phyloP scores from a whole-genome alignment of 2,113 vertebrate genomes.

The Otocyon megalotis region DNA sequence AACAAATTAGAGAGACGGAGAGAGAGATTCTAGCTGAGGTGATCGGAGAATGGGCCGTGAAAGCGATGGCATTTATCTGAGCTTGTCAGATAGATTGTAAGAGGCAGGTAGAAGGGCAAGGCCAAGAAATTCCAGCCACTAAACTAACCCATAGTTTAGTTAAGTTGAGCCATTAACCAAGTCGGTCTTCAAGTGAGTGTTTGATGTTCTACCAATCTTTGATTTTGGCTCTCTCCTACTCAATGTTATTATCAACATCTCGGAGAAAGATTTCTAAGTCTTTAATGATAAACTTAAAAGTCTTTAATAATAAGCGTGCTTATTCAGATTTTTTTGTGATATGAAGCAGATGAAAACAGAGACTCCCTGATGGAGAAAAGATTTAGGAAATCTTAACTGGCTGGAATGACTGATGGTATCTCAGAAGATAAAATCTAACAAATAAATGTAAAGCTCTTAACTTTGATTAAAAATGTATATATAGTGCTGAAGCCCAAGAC shows the following conservation, averaged over 20 bases:
- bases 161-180: neutral
- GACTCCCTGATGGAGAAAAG: neutral
- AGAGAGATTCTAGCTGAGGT: neutral
- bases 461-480: neutral
- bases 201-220: neutral
- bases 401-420: neutral
- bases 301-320: neutral
- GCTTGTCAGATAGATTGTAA: neutral
- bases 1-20: neutral
- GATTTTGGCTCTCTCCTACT: neutral
- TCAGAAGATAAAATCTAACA: neutral
- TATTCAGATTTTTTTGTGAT: neutral
- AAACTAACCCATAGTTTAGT: neutral
- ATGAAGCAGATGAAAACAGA: neutral
- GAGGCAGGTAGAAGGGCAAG: neutral
- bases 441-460: slow-evolving; percentile 1
- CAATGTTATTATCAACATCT: neutral
- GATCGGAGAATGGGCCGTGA: neutral
- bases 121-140: neutral
- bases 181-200: neutral
- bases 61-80: neutral
- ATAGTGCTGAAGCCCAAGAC: neutral
- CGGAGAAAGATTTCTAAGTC: neutral
- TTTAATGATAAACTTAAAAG: neutral
- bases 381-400: neutral